Evolutionary conservation across 2,113 vertebrate genomes (phyloP).

Genomic region (Anthoscopus minutus): DNA sequence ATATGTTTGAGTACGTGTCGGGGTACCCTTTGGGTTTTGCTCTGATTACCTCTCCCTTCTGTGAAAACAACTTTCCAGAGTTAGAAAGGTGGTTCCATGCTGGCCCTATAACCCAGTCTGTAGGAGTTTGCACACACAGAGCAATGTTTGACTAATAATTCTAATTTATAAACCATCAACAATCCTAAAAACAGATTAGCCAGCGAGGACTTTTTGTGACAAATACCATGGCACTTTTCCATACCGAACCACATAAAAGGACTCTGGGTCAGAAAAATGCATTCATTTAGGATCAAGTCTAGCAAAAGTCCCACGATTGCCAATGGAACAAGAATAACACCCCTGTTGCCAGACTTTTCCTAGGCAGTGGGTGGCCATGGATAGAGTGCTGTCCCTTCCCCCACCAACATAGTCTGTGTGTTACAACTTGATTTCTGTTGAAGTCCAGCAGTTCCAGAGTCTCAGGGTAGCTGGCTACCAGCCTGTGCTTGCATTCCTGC

Average conservation of each 20-base stretch:
- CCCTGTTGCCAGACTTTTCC: constrained; percentile 64
- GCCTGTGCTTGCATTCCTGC: constrained; percentile 20
- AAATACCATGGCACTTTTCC: constrained; percentile 64
- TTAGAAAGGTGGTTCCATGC: not conserved
- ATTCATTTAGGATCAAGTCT: constrained; percentile 69
- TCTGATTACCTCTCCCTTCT: not conserved
- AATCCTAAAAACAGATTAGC: constrained; percentile 65
- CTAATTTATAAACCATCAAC: constrained; percentile 62
- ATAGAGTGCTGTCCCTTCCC: constrained; percentile 43
- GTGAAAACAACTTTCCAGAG: not conserved
- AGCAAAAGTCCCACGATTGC: constrained; percentile 60
- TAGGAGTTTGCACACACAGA: constrained; percentile 8
- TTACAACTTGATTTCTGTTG: constrained; percentile 42
- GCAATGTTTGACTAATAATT: constrained; percentile 50
- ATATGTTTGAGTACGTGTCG: not conserved
- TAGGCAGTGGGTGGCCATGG: constrained; percentile 64
- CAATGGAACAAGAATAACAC: constrained; percentile 66
- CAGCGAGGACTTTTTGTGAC: constrained; percentile 51
- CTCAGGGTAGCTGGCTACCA: constrained; percentile 23
- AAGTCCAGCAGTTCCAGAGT: constrained; percentile 17
- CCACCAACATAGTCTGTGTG: constrained; percentile 40
- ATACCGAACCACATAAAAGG: constrained; percentile 63
- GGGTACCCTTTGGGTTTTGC: not conserved
- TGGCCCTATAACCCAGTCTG: not conserved
- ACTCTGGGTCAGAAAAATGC: constrained; percentile 61